Conservation (phyloP, 1,140 invertebrate genomes). For the Phymastichus coffea region DNA sequence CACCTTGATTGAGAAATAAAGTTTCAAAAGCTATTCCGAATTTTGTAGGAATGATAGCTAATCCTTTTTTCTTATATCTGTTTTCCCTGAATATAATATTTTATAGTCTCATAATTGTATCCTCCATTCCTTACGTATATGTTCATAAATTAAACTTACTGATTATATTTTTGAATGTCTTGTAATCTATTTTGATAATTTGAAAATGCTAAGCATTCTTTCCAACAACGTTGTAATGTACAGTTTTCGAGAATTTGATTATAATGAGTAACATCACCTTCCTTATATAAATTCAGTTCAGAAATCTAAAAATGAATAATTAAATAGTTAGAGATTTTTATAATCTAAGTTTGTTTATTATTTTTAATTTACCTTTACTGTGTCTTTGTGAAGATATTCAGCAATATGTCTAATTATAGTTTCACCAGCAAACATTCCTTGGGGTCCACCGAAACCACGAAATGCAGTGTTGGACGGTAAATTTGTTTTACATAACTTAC, state of each 20-base stretch:
- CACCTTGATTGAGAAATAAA: slow-evolving; percentile 81
- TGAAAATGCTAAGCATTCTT: slow-evolving; percentile 73
- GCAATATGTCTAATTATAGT: slow-evolving; percentile 75
- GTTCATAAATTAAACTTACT: slow-evolving; percentile 51
- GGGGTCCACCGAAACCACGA: slow-evolving; percentile 84
- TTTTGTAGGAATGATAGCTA: slow-evolving; percentile 81
- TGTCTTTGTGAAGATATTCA: slow-evolving; percentile 64
- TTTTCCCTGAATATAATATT: slow-evolving; percentile 62
- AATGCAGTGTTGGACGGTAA: slow-evolving; percentile 87
- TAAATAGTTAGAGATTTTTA: neutral
- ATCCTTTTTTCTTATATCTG: slow-evolving; percentile 83
- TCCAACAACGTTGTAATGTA: slow-evolving; percentile 77
- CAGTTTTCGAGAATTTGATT: slow-evolving; percentile 76
- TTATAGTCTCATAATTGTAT: neutral
- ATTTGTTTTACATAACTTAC: slow-evolving; percentile 78
- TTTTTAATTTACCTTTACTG: slow-evolving; percentile 52
- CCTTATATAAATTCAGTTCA: slow-evolving; percentile 77
- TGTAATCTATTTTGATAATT: slow-evolving; percentile 64
- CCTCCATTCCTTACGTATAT: neutral
- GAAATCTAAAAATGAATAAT: slow-evolving; percentile 54
- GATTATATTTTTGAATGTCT: slow-evolving; percentile 73
- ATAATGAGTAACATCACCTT: slow-evolving; percentile 78
- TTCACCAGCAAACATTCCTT: slow-evolving; percentile 83
- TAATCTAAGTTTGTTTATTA: neutral
- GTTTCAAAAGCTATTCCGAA: slow-evolving; percentile 85